Evolutionary conservation across 1,140 invertebrate genomes (phyloP).

Genomic region (Trichonephila inaurata): DNA sequence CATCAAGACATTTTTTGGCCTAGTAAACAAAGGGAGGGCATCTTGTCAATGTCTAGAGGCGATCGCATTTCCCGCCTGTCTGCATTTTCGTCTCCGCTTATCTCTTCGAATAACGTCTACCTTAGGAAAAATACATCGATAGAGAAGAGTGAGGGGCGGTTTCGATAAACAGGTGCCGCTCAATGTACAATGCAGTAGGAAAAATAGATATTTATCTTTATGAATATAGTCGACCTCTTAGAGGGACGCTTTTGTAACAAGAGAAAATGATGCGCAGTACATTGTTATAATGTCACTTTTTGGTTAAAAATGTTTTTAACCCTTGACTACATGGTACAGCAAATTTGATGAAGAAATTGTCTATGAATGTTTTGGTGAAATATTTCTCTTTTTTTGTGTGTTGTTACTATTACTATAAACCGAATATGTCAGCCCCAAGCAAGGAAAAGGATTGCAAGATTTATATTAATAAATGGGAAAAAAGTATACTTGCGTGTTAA

Average conservation of each 20-base stretch:
- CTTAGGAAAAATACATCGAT: background rate
- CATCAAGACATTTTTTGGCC: conserved; percentile 50
- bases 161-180: background rate
- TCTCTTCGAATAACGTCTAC: conserved; percentile 27
- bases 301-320: no score
- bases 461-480: no score
- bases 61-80: conserved; percentile 43
- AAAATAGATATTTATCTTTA: background rate
- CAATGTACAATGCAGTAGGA: background rate
- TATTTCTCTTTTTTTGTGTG: no score
- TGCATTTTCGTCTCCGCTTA: conserved; percentile 5
- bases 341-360: no score
- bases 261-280: background rate
- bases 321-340: no score
- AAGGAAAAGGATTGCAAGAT: no score
- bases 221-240: background rate
- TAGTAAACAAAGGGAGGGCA: conserved; percentile 24
- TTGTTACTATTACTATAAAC: no score
- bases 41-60: conserved; percentile 13
- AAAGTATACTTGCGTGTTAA: no score
- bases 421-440: no score
- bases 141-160: background rate
- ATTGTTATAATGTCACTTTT: background rate
- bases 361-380: no score
- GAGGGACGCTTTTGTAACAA: background rate